Conservation (phyloP, 2,888 invertebrate genomes). For the Synergus japonicus region DNA sequence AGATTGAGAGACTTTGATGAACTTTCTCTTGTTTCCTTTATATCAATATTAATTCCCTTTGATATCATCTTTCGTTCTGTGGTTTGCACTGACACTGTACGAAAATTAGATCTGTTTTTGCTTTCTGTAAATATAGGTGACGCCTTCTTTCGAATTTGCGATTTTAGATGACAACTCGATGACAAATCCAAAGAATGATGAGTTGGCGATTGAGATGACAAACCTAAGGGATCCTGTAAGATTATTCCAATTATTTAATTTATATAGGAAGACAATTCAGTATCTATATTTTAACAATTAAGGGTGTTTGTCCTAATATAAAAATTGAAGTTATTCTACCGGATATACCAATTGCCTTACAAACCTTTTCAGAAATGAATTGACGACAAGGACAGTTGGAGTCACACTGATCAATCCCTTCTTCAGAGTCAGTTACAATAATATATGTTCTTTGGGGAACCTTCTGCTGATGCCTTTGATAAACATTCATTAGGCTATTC, state of each 20-base stretch:
- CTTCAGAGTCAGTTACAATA: conserved; percentile 39
- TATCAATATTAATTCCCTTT: conserved; percentile 42
- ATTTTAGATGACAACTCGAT: background rate
- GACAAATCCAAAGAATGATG: too few species aligned
- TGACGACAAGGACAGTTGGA: conserved; percentile 41
- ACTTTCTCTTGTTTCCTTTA: background rate
- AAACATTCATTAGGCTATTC: background rate
- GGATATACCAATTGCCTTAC: too few species aligned
- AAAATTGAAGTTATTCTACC: too few species aligned
- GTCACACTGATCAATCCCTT: conserved; percentile 31
- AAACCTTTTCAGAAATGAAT: too few species aligned
- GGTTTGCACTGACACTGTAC: conserved; percentile 42
- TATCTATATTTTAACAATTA: too few species aligned
- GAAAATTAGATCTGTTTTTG: background rate
- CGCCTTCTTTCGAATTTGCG: background rate
- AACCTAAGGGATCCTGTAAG: too few species aligned
- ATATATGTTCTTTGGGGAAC: background rate
- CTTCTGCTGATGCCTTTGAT: background rate
- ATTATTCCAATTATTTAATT: too few species aligned
- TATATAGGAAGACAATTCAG: too few species aligned
- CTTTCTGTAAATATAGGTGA: background rate
- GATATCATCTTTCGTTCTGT: conserved; percentile 28
- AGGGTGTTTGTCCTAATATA: too few species aligned
- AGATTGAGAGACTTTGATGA: background rate
- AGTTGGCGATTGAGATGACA: too few species aligned